Evolutionary conservation across 2,113 vertebrate genomes (phyloP).

Genomic region (Trogon melanurus): DNA sequence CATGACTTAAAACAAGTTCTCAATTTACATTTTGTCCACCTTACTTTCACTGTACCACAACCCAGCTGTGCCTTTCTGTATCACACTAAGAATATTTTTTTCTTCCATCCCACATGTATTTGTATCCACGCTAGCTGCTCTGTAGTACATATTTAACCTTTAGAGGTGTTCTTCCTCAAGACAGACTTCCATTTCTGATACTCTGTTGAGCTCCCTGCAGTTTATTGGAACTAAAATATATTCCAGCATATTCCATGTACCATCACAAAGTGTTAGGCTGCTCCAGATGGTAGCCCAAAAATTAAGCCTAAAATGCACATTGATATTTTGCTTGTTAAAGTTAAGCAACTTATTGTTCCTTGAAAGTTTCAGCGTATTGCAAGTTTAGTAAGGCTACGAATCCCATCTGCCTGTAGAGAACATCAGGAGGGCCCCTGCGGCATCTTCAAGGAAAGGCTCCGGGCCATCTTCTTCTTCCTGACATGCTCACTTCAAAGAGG

Average conservation of each 20-base stretch:
- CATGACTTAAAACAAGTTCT: background rate
- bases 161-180: background rate
- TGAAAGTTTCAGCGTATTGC: background rate
- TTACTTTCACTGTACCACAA: background rate
- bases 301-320: background rate
- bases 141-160: background rate
- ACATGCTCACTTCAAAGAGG: background rate
- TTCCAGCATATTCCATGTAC: background rate
- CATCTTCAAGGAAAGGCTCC: constrained; percentile 19
- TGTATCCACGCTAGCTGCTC: background rate
- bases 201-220: background rate
- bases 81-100: background rate
- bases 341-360: background rate
- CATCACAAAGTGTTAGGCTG: background rate
- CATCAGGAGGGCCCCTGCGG: background rate
- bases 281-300: background rate
- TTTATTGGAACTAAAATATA: background rate
- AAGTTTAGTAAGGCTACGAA: background rate
- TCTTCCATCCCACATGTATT: background rate
- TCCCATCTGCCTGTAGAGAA: background rate
- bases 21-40: background rate
- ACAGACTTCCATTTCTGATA: background rate
- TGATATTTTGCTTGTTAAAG: background rate
- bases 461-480: background rate
- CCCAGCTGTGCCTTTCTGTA: background rate